phyloP scores from a whole-genome alignment of 2,113 vertebrate genomes.

The Axis porcinus region DNA sequence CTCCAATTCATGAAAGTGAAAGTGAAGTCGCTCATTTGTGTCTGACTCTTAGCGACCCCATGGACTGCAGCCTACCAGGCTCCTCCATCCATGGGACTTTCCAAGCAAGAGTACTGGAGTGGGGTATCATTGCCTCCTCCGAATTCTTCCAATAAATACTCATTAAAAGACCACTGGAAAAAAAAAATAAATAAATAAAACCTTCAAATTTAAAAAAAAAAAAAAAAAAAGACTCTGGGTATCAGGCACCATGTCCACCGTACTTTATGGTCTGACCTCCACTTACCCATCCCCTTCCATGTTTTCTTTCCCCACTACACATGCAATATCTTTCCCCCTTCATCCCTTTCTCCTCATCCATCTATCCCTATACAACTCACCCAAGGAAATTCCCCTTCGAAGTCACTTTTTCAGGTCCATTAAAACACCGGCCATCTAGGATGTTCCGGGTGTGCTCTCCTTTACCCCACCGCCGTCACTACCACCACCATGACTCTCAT shows the following conservation, averaged over 20 bases:
- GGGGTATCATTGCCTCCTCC: not conserved
- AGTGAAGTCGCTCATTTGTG: not conserved
- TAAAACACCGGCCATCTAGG: not conserved
- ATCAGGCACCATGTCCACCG: not conserved
- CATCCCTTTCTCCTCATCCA: not conserved
- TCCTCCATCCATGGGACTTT: not conserved
- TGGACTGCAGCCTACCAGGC: not conserved
- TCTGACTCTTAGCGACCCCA: fast-evolving
- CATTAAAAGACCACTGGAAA: not conserved
- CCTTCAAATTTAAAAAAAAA: too few species aligned
- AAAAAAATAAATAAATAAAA: too few species aligned
- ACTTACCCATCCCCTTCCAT: not conserved
- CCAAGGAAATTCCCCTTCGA: not conserved
- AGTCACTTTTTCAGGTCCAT: not conserved
- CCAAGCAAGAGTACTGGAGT: not conserved
- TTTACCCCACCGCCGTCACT: not conserved
- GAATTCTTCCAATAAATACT: not conserved
- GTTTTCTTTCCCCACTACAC: not conserved
- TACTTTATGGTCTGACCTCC: not conserved
- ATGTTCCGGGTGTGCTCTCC: not conserved
- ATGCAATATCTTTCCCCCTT: not conserved
- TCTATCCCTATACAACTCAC: not conserved
- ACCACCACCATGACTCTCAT: fast-evolving
- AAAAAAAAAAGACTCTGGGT: not conserved
- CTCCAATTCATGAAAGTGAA: not conserved